Evolutionary conservation across 2,113 vertebrate genomes (phyloP).

Genomic region (Dicrurus megarhynchus): DNA sequence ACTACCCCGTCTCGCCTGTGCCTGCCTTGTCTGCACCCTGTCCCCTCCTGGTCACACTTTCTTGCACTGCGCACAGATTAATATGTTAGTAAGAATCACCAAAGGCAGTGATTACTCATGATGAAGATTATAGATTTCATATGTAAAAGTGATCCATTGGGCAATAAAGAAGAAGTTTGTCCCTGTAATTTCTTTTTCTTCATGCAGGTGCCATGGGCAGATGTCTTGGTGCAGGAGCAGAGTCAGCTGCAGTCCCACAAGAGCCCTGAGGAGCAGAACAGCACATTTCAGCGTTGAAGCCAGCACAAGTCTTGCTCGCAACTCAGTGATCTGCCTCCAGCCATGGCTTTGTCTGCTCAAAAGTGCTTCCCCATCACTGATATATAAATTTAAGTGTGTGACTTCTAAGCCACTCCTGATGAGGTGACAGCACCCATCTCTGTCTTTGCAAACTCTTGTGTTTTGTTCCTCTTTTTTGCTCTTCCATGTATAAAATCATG

Average conservation of each 20-base stretch:
- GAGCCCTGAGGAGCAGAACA: neutral
- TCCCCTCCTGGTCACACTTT: neutral
- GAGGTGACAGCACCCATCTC: neutral
- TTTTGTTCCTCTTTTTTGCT: neutral
- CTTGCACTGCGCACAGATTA: neutral
- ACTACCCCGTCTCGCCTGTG: neutral
- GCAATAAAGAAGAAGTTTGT: neutral
- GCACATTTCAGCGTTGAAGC: neutral
- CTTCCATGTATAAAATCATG: neutral
- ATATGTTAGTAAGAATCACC: neutral
- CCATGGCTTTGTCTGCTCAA: neutral
- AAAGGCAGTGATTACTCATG: rapidly evolving
- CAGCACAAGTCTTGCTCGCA: neutral
- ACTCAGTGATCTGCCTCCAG: neutral
- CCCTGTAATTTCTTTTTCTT: neutral
- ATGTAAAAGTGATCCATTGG: neutral
- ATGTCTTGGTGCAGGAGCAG: neutral
- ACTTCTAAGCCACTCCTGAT: neutral
- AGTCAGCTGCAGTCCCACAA: neutral
- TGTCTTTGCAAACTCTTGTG: neutral
- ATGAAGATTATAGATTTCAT: neutral
- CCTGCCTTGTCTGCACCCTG: neutral
- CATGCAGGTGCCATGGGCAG: neutral
- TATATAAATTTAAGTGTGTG: neutral
- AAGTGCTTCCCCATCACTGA: neutral